phyloP scores from a whole-genome alignment of 2,797 vertebrate genomes.

The Chelon auratus region DNA sequence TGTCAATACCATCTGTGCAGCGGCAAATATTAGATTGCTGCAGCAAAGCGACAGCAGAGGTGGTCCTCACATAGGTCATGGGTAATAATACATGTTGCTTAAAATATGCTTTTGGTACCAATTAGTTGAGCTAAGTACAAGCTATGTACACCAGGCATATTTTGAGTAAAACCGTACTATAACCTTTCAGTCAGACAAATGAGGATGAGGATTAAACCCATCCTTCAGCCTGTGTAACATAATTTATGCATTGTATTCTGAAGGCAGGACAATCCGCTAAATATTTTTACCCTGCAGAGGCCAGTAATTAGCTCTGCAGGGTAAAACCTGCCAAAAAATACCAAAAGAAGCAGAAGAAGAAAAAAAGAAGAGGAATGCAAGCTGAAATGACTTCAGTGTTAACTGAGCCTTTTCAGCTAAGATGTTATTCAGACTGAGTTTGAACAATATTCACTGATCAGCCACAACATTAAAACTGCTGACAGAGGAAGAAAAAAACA shows the following conservation, averaged over 20 bases:
- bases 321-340: no score
- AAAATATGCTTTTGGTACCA: slow-evolving; percentile 17
- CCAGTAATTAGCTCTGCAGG: no score
- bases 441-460: no score
- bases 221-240: slow-evolving; percentile 9
- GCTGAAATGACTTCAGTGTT: no score
- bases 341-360: no score
- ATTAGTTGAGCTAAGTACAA: not conserved
- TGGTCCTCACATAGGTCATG: slow-evolving; percentile 1
- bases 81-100: slow-evolving; percentile 15
- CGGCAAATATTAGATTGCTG: slow-evolving; percentile 15
- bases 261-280: not conserved
- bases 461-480: no score
- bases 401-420: no score
- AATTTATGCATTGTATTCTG: not conserved
- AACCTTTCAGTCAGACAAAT: slow-evolving; percentile 8
- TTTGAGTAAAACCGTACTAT: slow-evolving; percentile 17
- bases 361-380: no score
- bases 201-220: slow-evolving; percentile 8
- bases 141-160: not conserved
- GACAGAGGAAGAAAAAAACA: no score
- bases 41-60: slow-evolving; percentile 24
- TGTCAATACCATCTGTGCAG: slow-evolving; percentile 19
- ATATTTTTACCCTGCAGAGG: not conserved
- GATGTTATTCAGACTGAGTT: no score